These are phyloP conservation scores for Semibalanus balanoides DNA, from an alignment of 1,140 invertebrate genomes.

Conservation along the genomic window DNA sequence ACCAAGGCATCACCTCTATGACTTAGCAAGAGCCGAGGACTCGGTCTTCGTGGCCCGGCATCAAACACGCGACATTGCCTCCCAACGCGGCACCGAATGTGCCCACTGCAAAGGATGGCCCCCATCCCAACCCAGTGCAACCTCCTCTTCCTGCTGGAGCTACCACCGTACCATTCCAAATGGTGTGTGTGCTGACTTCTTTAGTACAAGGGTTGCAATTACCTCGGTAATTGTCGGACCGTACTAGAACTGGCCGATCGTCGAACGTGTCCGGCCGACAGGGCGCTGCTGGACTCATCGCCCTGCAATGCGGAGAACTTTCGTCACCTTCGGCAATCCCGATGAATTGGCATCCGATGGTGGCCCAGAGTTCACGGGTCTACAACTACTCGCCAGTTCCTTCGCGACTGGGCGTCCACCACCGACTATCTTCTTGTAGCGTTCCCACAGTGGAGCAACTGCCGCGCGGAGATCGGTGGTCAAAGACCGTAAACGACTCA, in stretches of 20 bases:
- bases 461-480: slow-evolving; percentile 6
- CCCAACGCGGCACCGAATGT: neutral
- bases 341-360: neutral
- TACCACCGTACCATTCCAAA: neutral
- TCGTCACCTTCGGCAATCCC: neutral
- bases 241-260: neutral
- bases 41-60: neutral
- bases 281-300: neutral
- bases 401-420: too few species aligned
- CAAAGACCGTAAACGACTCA: neutral
- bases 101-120: neutral
- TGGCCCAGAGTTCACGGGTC: neutral
- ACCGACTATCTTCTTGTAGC: slow-evolving; percentile 3
- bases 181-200: neutral
- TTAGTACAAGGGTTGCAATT: neutral
- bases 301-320: neutral
- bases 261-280: neutral
- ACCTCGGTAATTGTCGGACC: neutral
- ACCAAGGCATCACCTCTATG: neutral
- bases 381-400: neutral
- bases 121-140: neutral
- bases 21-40: neutral
- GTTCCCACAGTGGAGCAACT: slow-evolving; percentile 6
- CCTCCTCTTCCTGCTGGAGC: too few species aligned
- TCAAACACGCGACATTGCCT: neutral